Conservation (phyloP, 2,113 vertebrate genomes). For the Sminthopsis crassicaudata region DNA sequence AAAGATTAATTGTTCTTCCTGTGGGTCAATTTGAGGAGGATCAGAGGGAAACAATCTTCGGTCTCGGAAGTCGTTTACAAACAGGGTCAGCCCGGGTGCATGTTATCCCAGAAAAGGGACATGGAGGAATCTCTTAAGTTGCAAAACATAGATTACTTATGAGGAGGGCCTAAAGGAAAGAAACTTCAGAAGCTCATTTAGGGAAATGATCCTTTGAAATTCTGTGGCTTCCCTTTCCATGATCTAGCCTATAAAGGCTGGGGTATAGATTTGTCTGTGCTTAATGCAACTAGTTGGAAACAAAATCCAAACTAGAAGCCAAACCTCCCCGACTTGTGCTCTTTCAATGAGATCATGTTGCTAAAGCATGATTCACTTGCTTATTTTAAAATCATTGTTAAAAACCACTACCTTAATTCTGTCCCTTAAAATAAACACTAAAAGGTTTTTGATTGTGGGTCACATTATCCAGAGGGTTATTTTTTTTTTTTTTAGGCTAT, state of each 20-base stretch:
- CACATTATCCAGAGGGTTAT: conserved; percentile 54
- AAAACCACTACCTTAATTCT: conserved; percentile 43
- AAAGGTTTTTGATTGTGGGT: conserved; percentile 46
- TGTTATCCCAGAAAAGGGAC: neutral
- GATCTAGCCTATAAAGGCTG: neutral
- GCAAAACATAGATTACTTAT: neutral
- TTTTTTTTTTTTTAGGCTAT: conserved; percentile 54
- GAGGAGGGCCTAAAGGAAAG: neutral
- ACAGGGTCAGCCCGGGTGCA: neutral
- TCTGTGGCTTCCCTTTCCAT: neutral
- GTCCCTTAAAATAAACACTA: conserved; percentile 56
- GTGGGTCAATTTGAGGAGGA: neutral
- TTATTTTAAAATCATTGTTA: conserved; percentile 49
- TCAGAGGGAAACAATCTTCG: neutral
- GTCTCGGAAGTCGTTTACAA: conserved; percentile 3
- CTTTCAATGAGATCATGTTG: neutral
- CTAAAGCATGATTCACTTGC: conserved; percentile 28
- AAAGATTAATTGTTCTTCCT: neutral
- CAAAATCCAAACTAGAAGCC: neutral
- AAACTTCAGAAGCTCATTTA: neutral
- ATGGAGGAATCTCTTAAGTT: neutral
- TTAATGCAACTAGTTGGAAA: neutral
- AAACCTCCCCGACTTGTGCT: neutral
- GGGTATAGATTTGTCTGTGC: neutral
- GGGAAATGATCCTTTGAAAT: neutral